Evolutionary conservation across 2,797 vertebrate genomes (phyloP).

Genomic region (Eleutherodactylus coqui): DNA sequence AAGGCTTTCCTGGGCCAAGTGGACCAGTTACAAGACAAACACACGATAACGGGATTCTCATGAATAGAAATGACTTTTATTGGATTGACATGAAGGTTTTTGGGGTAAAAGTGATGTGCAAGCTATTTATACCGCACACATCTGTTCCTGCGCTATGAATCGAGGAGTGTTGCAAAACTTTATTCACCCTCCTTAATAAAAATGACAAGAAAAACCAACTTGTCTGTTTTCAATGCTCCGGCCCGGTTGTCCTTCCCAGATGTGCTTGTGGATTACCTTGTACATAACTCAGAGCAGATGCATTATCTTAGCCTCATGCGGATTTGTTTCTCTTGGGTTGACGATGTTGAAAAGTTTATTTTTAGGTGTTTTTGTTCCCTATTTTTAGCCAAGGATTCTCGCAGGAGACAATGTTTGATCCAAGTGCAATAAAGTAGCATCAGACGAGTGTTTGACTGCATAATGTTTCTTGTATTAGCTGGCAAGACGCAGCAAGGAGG

Average conservation of each 20-base stretch:
- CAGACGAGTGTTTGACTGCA: not conserved
- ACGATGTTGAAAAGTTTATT: constrained; percentile 12
- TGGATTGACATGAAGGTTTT: constrained; percentile 52
- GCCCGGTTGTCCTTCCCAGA: constrained; percentile 16
- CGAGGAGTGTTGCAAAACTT: constrained; percentile 9
- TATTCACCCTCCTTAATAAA: constrained; percentile 28
- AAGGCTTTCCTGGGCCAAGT: constrained; percentile 22
- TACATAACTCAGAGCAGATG: constrained; percentile 23
- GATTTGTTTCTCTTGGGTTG: not conserved
- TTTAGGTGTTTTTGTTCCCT: constrained; percentile 1
- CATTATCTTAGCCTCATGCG: constrained; percentile 3
- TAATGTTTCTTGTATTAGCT: not conserved
- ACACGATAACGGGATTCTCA: constrained; percentile 21
- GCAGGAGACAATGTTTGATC: not conserved
- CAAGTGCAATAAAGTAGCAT: not conserved
- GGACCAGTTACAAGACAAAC: constrained; percentile 45
- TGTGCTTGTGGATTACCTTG: constrained; percentile 18
- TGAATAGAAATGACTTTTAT: constrained; percentile 35
- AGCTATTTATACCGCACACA: constrained; percentile 44
- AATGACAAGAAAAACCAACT: not conserved
- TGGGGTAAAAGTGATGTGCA: constrained; percentile 47
- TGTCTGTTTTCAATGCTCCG: not conserved
- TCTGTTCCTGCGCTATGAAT: constrained; percentile 40
- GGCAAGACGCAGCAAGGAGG: too few species aligned
- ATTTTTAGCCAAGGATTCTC: not conserved